phyloP scores from a whole-genome alignment of 1,140 invertebrate species.

The Sarcophaga peregrina region DNA sequence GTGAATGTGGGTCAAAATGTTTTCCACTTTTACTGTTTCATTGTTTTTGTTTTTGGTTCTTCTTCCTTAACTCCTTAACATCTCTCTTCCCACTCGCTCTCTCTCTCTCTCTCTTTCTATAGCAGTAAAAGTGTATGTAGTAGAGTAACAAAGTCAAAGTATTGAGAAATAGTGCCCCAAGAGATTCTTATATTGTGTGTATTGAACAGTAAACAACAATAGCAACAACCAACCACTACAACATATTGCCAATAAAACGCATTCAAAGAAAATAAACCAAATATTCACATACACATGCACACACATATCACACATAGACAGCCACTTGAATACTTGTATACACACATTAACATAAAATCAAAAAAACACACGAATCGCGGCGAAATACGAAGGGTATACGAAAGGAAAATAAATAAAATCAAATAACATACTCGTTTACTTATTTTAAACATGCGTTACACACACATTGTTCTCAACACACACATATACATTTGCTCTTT shows the following conservation, averaged over 20 bases:
- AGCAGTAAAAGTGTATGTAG: neutral
- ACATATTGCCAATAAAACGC: slow-evolving; percentile 42
- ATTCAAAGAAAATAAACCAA: slow-evolving; percentile 26
- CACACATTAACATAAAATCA: no score
- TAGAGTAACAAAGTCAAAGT: neutral
- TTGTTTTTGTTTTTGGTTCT: neutral
- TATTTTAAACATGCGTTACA: no score
- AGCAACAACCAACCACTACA: neutral
- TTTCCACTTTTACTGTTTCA: neutral
- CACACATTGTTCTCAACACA: no score
- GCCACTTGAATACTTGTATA: neutral
- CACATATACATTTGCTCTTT: no score
- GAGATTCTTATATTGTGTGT: neutral
- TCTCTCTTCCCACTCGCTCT: neutral
- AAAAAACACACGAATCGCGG: no score
- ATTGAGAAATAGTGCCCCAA: slow-evolving; percentile 28
- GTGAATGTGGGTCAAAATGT: slow-evolving; percentile 18
- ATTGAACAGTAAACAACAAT: neutral
- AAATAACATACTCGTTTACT: no score
- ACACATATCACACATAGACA: neutral
- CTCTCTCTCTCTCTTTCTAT: neutral
- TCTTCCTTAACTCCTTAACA: neutral
- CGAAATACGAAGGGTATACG: no score
- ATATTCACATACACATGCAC: neutral
- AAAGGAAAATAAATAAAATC: no score